Conservation (phyloP, 2,113 vertebrate species). For the Antennarius striatus region DNA sequence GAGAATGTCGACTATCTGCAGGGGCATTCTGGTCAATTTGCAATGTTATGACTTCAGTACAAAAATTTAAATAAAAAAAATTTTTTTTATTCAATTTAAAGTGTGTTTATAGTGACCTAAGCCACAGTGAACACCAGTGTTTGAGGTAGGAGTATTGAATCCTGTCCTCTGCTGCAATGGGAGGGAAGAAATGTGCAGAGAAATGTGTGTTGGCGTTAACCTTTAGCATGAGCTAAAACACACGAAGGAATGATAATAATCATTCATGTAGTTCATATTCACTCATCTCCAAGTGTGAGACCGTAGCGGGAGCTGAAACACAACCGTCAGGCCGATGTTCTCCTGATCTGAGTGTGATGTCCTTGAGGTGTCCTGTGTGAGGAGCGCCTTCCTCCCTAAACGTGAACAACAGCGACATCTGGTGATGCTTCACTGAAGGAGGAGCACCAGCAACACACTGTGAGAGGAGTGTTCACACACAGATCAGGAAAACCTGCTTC, state of each 20-base stretch:
- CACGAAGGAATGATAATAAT: conserved; percentile 5
- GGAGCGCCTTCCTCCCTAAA: background rate
- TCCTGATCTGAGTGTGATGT: conserved; percentile 16
- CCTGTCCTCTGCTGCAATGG: background rate
- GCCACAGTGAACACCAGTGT: background rate
- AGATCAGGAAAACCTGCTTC: too few relatives aligned
- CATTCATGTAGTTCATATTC: too few relatives aligned
- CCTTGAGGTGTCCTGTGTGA: conserved; percentile 36
- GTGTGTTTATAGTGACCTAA: background rate
- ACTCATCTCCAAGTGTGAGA: conserved; percentile 48
- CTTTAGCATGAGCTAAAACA: conserved; percentile 30
- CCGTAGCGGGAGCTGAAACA: conserved; percentile 1
- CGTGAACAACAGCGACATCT: conserved; percentile 54
- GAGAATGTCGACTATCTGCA: background rate
- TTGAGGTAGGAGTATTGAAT: background rate
- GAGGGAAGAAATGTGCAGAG: conserved; percentile 28
- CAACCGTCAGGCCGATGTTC: conserved; percentile 18
- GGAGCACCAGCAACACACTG: background rate
- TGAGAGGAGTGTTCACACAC: too few relatives aligned
- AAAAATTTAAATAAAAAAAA: background rate
- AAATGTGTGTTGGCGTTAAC: conserved; percentile 28
- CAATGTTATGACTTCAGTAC: too few relatives aligned
- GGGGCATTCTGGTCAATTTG: background rate
- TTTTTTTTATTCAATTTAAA: background rate
- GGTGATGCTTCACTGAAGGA: conserved; percentile 13